Percentiles rank a stretch among this genome's conserved stretches.
phyloP scores from a whole-genome alignment of 2,797 vertebrate genomes.

The Rousettus madagascariensis region DNA sequence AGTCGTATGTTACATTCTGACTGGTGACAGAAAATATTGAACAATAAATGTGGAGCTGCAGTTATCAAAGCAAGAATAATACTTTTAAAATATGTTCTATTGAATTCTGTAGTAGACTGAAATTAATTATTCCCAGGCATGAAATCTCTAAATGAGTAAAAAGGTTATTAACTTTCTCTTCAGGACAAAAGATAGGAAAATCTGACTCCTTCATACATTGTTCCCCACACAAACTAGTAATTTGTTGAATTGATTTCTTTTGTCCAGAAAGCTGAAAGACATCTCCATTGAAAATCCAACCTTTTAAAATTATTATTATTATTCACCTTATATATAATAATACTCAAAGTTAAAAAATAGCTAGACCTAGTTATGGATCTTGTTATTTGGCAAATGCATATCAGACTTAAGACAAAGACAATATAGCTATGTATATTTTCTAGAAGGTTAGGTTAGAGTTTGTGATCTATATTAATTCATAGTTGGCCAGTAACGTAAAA shows the following conservation, averaged over 20 bases:
- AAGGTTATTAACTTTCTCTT: slow-evolving; percentile 46
- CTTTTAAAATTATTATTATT: slow-evolving; percentile 31
- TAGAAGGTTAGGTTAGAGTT: not conserved
- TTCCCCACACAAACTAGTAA: not conserved
- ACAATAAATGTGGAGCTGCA: slow-evolving; percentile 8
- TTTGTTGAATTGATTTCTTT: slow-evolving; percentile 53
- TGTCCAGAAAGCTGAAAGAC: slow-evolving; percentile 40
- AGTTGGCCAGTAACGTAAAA: not conserved
- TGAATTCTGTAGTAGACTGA: slow-evolving; percentile 32
- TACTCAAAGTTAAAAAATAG: not conserved
- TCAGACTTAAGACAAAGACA: not conserved
- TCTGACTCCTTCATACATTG: not conserved
- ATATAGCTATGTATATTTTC: not conserved
- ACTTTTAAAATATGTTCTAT: slow-evolving; percentile 42
- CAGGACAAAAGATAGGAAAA: slow-evolving; percentile 32
- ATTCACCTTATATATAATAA: not conserved
- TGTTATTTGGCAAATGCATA: not conserved
- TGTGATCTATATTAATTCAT: not conserved
- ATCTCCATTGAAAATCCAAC: not conserved
- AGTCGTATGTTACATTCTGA: slow-evolving; percentile 13
- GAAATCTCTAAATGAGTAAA: slow-evolving; percentile 25
- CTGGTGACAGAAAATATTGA: slow-evolving; percentile 31
- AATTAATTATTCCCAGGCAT: slow-evolving; percentile 48
- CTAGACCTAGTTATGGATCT: not conserved
- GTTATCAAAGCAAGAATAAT: slow-evolving; percentile 41